Percentiles rank a stretch among this genome's conserved stretches.
Conservation (phyloP, 2,113 vertebrate species). For the Danionella cerebrum region DNA sequence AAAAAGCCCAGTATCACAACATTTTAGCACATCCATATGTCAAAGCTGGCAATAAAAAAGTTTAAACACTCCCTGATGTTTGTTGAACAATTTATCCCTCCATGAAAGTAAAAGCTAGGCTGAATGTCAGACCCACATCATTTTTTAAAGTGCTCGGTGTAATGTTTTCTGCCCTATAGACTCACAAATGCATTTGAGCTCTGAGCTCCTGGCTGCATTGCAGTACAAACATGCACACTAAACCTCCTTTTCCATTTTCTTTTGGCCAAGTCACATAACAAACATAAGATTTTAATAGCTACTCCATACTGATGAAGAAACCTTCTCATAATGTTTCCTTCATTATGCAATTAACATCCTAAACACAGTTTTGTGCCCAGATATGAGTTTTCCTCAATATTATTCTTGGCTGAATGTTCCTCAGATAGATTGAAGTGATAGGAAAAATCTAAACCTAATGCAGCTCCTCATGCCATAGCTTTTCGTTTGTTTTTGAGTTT, state of each 20-base stretch:
- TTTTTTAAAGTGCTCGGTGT: conserved; percentile 37
- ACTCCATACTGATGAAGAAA: conserved; percentile 47
- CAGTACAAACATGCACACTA: conserved; percentile 35
- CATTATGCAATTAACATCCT: conserved; percentile 40
- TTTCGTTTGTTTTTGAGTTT: conserved; percentile 55
- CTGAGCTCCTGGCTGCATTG: conserved; percentile 38
- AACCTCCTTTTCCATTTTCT: conserved; percentile 18
- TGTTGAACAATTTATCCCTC: conserved; percentile 40
- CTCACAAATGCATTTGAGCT: conserved; percentile 48
- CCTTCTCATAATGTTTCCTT: conserved; percentile 30
- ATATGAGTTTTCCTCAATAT: conserved; percentile 42
- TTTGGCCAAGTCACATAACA: conserved; percentile 40
- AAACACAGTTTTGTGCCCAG: conserved; percentile 46
- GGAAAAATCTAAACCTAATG: conserved; percentile 49
- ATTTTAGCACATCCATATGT: conserved; percentile 46
- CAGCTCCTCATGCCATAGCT: conserved; percentile 45
- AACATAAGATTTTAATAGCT: conserved; percentile 55
- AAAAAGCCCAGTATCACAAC: conserved; percentile 41
- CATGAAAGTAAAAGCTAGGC: conserved; percentile 42
- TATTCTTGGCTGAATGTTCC: conserved; percentile 41
- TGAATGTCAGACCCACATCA: conserved; percentile 43
- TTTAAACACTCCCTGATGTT: conserved; percentile 36
- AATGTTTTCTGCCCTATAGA: conserved; percentile 41
- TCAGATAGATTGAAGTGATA: conserved; percentile 58
- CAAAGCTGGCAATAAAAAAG: conserved; percentile 42